Evolutionary conservation across 2,797 vertebrate genomes (phyloP).

Genomic region (Lagocephalus sceleratus): DNA sequence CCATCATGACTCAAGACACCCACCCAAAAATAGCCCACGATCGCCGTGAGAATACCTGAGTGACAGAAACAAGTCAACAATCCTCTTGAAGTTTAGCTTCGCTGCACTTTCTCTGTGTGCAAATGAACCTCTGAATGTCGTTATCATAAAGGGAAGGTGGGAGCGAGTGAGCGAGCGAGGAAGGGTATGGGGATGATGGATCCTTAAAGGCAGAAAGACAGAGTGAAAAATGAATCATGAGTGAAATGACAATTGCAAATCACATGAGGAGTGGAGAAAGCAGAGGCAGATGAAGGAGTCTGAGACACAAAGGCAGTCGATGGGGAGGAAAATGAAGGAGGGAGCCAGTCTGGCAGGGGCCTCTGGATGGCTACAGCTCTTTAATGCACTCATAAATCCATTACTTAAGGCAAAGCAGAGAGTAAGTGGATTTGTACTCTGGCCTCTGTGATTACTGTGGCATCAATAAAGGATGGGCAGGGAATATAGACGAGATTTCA

Average conservation of each 20-base stretch:
- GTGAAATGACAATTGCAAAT: slow-evolving; percentile 46
- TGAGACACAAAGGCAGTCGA: slow-evolving; percentile 58
- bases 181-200: slow-evolving; percentile 36
- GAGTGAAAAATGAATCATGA: slow-evolving; percentile 52
- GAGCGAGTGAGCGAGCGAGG: slow-evolving; percentile 24
- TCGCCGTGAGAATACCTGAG: not conserved
- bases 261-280: slow-evolving; percentile 41
- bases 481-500: slow-evolving; percentile 71
- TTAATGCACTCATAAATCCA: slow-evolving; percentile 83
- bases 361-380: slow-evolving; percentile 70
- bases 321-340: slow-evolving; percentile 52
- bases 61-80: slow-evolving; percentile 9
- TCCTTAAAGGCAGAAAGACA: slow-evolving; percentile 30
- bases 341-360: slow-evolving; percentile 74
- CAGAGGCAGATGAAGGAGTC: slow-evolving; percentile 34
- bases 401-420: slow-evolving; percentile 79
- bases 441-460: slow-evolving; percentile 79
- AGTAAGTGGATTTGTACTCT: slow-evolving; percentile 78
- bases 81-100: slow-evolving; percentile 33
- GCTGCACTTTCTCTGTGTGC: slow-evolving; percentile 18
- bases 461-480: slow-evolving; percentile 80
- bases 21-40: no score
- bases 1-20: no score
- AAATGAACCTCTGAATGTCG: not conserved
- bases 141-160: slow-evolving; percentile 32